Evolutionary conservation across 2,888 invertebrate genomes (phyloP), one percentile per base, ranked within the genome.

Genomic region (Desoria tigrina): DNA sequence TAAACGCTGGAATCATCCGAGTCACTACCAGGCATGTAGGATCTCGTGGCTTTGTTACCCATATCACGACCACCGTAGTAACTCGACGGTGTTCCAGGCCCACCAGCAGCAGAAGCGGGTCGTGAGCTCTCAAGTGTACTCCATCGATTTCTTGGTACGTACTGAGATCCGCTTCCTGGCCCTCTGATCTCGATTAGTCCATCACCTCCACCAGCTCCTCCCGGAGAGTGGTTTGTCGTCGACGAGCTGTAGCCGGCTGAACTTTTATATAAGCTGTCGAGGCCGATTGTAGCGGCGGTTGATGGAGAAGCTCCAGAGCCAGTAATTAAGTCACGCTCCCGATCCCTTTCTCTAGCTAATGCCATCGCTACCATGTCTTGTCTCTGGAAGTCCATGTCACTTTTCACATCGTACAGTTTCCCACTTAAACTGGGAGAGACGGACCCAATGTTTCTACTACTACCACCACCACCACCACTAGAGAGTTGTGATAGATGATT

Each of bases 1-100:
- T 74, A 72, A 7, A 68, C 66, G 39, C 71, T 72, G 7, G 74
- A 75, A 53, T 74, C 75, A 60, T 75, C 75, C 1, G 75, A 75
- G 42, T 76, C 75, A 61, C 72, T 72, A 18, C 75, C 75, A n/a
- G 65, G 45, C 45, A 58, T 24, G 26, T 16, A 45, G 57, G 56
- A 63, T 45, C 14, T 56, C 49, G 24, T 68, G 11, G 57, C n/a
- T n/a, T 56, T 42, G 24, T 53, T 26, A 42, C 51, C 50, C n/a
- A 58, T 37, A 3, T 65, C 42, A 32, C 51, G 60, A 51, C 28
- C 37, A 11, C 42, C 4, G n/a, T 45, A 45, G 21, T 16, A 16
- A 16, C n/a, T 16, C n/a, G 21, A 49, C 9, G 16, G 6, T 6
- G 45, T 57, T 56, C 56, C 56, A 23, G 45, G 51, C 51, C 56